These are phyloP conservation scores for Lycocerus yunnanus DNA, from an alignment of 2,888 invertebrate genomes.

Conservation along the genomic window DNA sequence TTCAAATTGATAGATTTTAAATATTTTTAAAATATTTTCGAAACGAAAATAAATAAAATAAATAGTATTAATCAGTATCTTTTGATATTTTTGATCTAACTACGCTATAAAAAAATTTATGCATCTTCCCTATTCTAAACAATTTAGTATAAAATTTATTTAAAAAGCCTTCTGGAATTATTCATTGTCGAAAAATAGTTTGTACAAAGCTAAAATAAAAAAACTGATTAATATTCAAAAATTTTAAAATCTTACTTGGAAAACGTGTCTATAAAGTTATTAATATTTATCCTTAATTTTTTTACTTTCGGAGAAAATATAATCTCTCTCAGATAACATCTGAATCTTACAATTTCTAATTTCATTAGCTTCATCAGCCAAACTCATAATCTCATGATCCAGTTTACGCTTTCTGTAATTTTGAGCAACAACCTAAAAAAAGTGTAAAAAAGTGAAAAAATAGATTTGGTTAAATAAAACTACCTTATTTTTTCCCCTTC, in stretches of 20 bases:
- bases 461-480: background rate
- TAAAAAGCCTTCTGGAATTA: no score
- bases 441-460: background rate
- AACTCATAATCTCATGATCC: constrained; percentile 87
- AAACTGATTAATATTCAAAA: no score
- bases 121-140: no score
- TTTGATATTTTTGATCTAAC: no score
- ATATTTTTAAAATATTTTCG: no score
- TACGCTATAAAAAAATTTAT: no score
- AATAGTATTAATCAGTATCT: no score
- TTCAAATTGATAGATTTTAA: no score
- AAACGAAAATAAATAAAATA: no score
- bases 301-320: constrained; percentile 74
- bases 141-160: no score
- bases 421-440: constrained; percentile 86
- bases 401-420: constrained; percentile 97
- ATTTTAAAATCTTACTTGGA: constrained; percentile 67
- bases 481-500: constrained; percentile 91
- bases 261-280: constrained; percentile 86
- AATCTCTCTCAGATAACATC: constrained; percentile 75
- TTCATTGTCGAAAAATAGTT: no score
- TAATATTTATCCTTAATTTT: constrained; percentile 87
- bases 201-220: no score
- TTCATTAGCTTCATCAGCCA: constrained; percentile 91
- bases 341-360: constrained; percentile 82